Conservation (phyloP, 2,888 invertebrate genomes). For the Colletes collaris region DNA sequence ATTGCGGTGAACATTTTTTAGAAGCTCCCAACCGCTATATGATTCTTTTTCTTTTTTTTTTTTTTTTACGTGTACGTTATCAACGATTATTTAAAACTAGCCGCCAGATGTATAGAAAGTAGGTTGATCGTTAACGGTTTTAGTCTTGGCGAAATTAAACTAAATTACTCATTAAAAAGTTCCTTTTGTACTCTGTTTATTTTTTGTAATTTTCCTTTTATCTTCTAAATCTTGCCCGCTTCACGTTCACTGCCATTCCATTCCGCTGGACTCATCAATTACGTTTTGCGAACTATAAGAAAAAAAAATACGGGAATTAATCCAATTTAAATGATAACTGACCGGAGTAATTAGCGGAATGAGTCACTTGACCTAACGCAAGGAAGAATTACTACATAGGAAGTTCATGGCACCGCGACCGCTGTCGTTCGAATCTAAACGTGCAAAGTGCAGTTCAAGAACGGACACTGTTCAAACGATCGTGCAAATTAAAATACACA, state of each 20-base stretch:
- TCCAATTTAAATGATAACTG: conserved; percentile 72
- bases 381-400: conserved; percentile 62
- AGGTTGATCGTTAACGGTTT: conserved; percentile 20
- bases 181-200: not conserved
- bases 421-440: conserved; percentile 28
- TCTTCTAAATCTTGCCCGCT: conserved; percentile 4
- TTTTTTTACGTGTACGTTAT: conserved; percentile 12
- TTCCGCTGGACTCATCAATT: conserved; percentile 59
- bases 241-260: conserved; percentile 45
- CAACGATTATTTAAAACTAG: conserved; percentile 16
- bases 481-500: too few species aligned
- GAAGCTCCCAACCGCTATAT: not conserved
- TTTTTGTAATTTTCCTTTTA: not conserved
- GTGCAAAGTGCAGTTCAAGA: conserved; percentile 3
- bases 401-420: conserved; percentile 55
- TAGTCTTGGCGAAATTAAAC: not conserved
- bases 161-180: not conserved
- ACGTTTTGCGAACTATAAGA: conserved; percentile 55
- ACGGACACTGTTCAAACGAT: too few species aligned
- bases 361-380: conserved; percentile 72
- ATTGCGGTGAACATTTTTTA: not conserved
- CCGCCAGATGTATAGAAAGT: not conserved
- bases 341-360: conserved; percentile 70
- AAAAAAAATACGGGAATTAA: conserved; percentile 68
- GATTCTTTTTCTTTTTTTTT: not conserved